Base-by-base conservation (phyloP, 2,888 invertebrate genomes). In the Lysandra bellargus region DNA sequence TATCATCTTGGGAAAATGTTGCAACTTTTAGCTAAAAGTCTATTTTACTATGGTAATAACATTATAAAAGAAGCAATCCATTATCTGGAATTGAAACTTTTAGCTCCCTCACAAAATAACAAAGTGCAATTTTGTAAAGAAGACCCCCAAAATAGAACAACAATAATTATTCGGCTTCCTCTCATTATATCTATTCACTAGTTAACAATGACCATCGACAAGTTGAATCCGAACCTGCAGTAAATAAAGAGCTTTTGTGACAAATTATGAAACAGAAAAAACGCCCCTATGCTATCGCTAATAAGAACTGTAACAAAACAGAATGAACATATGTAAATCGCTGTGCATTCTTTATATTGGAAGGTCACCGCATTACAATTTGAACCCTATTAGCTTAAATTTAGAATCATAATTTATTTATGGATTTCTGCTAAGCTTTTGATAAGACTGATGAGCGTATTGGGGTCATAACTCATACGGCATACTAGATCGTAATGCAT, bases 341-440 rank as follows among this genome's bases (percentile, higher is more conserved):
- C 81, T 82, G 82, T 85, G 83, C 85, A 85, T 86, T 87, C 84
- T 84, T 84, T 81, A 82, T 82, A 82, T 81, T 81, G 79, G 81
- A 83, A 84, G 82, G 82, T 83, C 81, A 53, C 64, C 78, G 69
- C 81, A 82, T 80, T 80, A 80, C 79, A 85, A 81, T 84, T 84
- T 86, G 79, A 82, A 85, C 86, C 83, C 81, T 85, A 81, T 74
- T 14, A n/a, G 44, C 0, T 77, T 82, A 79, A 72, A 79, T 79
- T 81, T 83, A 82, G 80, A 80, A 80, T 75, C 44, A 78, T 44
- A 80, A 80, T 83, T 83, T 81, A 82, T 82, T 75, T 80, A 80
- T 82, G 78, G 64, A 83, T 81, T 82, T 78, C 74, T 80, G 81
- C 78, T 80, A 80, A 81, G 78, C 81, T 82, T 79, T 80, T 82